phyloP scores from a whole-genome alignment of 2,888 invertebrate genomes.

The Quadriops clusia region DNA sequence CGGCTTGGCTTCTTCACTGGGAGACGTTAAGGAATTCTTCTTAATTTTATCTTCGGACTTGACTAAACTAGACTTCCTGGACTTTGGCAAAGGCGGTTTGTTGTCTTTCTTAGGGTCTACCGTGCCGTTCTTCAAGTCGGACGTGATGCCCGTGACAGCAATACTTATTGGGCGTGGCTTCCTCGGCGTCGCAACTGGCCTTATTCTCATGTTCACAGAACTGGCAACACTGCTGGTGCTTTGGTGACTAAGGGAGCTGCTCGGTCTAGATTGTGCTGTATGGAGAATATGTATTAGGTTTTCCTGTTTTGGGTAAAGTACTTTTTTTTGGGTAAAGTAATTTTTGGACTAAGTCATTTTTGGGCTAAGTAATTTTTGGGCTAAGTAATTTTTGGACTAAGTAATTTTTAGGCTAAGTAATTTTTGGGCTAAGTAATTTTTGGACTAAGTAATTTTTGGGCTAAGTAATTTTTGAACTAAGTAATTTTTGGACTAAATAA shows the following conservation, averaged over 20 bases:
- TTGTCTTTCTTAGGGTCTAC: conserved; percentile 27
- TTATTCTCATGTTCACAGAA: conserved; percentile 45
- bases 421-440: too few relatives aligned
- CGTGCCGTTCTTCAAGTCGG: conserved; percentile 22
- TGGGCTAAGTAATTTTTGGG: too few relatives aligned
- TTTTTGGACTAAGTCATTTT: too few relatives aligned
- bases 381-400: too few relatives aligned
- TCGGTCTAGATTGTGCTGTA: conserved; percentile 67
- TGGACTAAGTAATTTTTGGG: too few relatives aligned
- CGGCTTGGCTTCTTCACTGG: conserved; percentile 20
- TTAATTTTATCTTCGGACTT: conserved; percentile 22
- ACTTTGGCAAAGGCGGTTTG: conserved; percentile 41
- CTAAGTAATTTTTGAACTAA: too few relatives aligned
- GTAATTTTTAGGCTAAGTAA: too few relatives aligned
- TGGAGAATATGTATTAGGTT: too few relatives aligned
- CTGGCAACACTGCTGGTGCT: conserved; percentile 50
- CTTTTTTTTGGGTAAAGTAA: too few relatives aligned
- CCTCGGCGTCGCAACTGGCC: conserved; percentile 48
- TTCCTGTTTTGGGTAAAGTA: too few relatives aligned
- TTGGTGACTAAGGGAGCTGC: conserved; percentile 71
- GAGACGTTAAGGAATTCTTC: conserved; percentile 17
- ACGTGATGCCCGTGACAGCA: conserved; percentile 70
- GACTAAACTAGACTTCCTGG: conserved; percentile 30
- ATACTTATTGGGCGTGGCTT: conserved; percentile 73
- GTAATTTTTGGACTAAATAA: too few relatives aligned